A percentile compares a stretch with the other conserved stretches of the same genome.
Conservation (phyloP, 1,140 invertebrate genomes). For the Cyphomyrmex costatus region DNA sequence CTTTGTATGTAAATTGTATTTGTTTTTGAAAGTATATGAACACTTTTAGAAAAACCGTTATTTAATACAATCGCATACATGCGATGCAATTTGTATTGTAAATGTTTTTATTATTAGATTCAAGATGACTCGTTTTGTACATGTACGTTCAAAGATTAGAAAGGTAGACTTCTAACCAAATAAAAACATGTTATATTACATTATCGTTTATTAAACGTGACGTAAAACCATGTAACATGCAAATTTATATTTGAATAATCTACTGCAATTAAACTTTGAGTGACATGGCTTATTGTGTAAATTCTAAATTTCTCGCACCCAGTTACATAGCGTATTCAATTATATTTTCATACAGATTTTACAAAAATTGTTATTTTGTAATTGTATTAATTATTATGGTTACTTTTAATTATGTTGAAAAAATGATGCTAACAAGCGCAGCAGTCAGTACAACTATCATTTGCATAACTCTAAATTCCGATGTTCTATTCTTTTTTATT, state of each 20-base stretch:
- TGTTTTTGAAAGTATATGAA: background rate
- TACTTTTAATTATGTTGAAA: background rate
- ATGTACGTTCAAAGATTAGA: conserved; percentile 9
- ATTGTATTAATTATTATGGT: background rate
- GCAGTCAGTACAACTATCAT: background rate
- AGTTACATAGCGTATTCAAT: background rate
- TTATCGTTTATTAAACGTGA: background rate
- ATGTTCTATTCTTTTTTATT: no score
- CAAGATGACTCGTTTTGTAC: background rate
- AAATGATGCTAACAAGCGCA: background rate
- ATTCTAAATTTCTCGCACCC: background rate
- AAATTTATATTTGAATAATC: conserved; percentile 28
- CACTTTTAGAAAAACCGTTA: background rate
- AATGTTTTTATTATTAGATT: conserved; percentile 25
- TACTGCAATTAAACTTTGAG: conserved; percentile 6
- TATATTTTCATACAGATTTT: background rate
- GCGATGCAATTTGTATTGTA: conserved; percentile 1
- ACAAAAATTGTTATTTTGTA: background rate
- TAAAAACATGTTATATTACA: conserved; percentile 7
- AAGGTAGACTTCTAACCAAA: conserved; percentile 3
- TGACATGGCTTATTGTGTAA: background rate
- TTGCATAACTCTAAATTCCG: background rate
- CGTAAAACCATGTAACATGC: conserved; percentile 2
- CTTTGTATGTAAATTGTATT: background rate
- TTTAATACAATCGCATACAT: background rate